These are phyloP conservation scores for Bombyx huttoni DNA, from an alignment of 2,888 invertebrate species.

Conservation along the genomic window DNA sequence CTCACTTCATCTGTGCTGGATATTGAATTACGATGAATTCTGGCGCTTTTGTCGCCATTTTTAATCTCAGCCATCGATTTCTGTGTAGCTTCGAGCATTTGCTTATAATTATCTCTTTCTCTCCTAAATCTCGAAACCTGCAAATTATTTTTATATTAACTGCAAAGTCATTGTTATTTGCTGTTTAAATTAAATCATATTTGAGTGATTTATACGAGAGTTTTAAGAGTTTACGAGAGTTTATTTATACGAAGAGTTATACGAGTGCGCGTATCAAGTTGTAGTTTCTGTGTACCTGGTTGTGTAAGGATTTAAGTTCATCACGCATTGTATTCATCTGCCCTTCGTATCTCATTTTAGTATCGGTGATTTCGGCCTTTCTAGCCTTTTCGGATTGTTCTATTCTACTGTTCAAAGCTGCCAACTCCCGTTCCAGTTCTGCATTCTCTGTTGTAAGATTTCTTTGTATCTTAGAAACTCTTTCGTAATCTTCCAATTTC, in stretches of 20 bases:
- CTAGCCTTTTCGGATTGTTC: conserved; percentile 79
- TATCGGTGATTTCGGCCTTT: conserved; percentile 84
- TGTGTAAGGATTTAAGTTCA: conserved; percentile 86
- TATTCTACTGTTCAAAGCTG: conserved; percentile 76
- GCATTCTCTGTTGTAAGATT: conserved; percentile 83
- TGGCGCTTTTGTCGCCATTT: conserved; percentile 55
- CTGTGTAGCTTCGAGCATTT: conserved; percentile 90
- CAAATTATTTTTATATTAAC: not conserved
- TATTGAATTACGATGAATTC: conserved; percentile 74
- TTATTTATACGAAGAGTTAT: too few relatives aligned
- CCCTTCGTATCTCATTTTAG: conserved; percentile 87
- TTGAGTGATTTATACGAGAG: too few relatives aligned
- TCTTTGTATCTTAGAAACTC: conserved; percentile 85
- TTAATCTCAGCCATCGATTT: conserved; percentile 86
- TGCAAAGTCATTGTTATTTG: too few relatives aligned
- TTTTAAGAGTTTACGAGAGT: too few relatives aligned
- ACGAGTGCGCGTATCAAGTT: too few relatives aligned
- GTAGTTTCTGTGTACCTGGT: conserved; percentile 66
- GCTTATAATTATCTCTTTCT: conserved; percentile 90
- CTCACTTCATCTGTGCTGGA: conserved; percentile 82
- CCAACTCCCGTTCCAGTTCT: conserved; percentile 82
- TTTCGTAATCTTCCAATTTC: conserved; percentile 88
- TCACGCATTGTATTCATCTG: conserved; percentile 85
- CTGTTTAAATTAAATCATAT: too few relatives aligned
- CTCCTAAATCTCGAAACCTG: conserved; percentile 82